Percentiles rank a stretch among this genome's conserved stretches.
Evolutionary conservation across 2,888 invertebrate genomes (phyloP).

Genomic region (Bedellia somnulentella): DNA sequence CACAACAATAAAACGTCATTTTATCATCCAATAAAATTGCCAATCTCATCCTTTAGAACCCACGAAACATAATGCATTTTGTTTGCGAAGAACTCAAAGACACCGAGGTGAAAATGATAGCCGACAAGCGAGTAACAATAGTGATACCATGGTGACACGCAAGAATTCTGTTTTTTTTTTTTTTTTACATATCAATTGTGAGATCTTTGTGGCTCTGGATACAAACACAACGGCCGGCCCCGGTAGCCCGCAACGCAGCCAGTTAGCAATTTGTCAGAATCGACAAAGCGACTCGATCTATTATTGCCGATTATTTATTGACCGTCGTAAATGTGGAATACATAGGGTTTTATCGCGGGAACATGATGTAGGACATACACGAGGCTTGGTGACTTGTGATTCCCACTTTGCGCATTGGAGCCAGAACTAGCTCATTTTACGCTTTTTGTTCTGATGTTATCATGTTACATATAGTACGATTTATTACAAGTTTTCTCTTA

Average conservation of each 20-base stretch:
- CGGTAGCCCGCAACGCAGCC: slow-evolving; percentile 47
- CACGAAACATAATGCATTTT: slow-evolving; percentile 41
- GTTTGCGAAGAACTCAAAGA: slow-evolving; percentile 31
- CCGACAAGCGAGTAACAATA: slow-evolving; percentile 37
- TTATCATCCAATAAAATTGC: slow-evolving; percentile 39
- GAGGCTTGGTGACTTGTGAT: no score
- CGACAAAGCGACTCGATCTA: slow-evolving; percentile 54
- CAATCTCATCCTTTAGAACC: slow-evolving; percentile 17
- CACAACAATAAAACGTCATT: slow-evolving; percentile 28
- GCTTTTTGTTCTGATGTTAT: no score
- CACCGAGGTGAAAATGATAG: slow-evolving; percentile 51
- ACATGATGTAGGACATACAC: no score
- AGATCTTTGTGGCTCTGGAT: no score
- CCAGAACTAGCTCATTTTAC: no score
- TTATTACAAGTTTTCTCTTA: no score
- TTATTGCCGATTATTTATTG: slow-evolving; percentile 61
- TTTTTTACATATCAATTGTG: no score
- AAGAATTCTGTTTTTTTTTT: no score
- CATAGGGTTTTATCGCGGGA: slow-evolving; percentile 53
- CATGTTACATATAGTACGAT: no score
- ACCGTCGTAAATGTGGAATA: slow-evolving; percentile 34
- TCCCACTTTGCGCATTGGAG: no score
- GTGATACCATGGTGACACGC: no score
- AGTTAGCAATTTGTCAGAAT: slow-evolving; percentile 54
- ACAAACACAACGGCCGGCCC: slow-evolving; percentile 18